phyloP scores from a whole-genome alignment of 2,797 vertebrate species.

The Lepidocolaptes lacrymiger region DNA sequence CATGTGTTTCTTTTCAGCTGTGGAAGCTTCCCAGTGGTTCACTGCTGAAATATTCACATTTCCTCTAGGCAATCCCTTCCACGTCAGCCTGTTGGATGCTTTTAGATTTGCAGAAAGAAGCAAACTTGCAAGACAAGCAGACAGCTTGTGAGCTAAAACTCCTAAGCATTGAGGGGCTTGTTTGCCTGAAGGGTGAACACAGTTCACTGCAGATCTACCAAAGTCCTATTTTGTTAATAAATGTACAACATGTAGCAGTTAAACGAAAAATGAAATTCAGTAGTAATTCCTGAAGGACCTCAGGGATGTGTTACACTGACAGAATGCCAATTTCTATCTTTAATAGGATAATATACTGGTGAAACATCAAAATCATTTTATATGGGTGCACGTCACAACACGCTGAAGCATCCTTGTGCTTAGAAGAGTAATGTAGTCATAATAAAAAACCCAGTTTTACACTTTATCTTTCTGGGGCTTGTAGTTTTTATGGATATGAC shows the following conservation, averaged over 20 bases:
- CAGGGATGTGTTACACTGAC: background rate
- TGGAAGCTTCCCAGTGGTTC: background rate
- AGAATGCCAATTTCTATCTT: constrained; percentile 45
- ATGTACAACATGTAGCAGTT: background rate
- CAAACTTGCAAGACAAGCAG: constrained; percentile 23
- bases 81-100: background rate
- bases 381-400: background rate
- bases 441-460: background rate
- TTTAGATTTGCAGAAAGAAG: constrained; percentile 40
- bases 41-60: constrained; percentile 29
- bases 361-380: constrained; percentile 4
- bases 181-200: constrained; percentile 60
- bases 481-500: background rate
- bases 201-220: constrained; percentile 30
- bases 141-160: constrained; percentile 44
- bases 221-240: constrained; percentile 65
- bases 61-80: constrained; percentile 21
- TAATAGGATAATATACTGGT: background rate
- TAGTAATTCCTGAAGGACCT: constrained; percentile 44
- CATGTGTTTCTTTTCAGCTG: background rate
- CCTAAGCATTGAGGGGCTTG: constrained; percentile 40
- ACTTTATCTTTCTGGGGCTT: background rate
- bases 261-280: constrained; percentile 60
- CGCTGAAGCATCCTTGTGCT: background rate
- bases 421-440: background rate